Conservation (phyloP, 2,888 invertebrate species). For the Agrochola macilenta region DNA sequence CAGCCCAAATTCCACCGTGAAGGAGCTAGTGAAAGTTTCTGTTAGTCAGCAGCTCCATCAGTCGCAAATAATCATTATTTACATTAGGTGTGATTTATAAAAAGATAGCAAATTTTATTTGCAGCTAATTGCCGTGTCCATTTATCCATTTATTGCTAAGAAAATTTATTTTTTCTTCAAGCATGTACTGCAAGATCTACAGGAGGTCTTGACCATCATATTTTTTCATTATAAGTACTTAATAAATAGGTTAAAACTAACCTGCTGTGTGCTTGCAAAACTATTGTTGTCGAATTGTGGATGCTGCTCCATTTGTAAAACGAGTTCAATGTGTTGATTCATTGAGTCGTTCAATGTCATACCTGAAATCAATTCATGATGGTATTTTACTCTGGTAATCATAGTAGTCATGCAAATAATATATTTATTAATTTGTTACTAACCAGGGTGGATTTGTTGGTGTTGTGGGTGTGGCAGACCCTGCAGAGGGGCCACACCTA, state of each 20-base stretch:
- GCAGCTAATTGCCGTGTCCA: background rate
- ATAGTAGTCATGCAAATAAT: background rate
- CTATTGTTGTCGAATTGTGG: conserved; percentile 89
- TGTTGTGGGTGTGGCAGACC: conserved; percentile 90
- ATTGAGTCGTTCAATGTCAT: conserved; percentile 90
- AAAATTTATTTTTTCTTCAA: background rate
- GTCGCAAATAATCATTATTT: background rate
- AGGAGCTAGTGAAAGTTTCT: background rate
- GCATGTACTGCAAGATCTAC: background rate
- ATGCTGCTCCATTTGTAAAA: conserved; percentile 89
- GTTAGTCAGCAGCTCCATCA: background rate
- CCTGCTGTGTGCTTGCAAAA: conserved; percentile 89
- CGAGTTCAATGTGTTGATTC: conserved; percentile 90
- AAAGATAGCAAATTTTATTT: background rate
- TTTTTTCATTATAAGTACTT: background rate
- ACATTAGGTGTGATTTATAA: background rate
- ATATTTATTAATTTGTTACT: conserved; percentile 43
- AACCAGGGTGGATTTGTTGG: conserved; percentile 89
- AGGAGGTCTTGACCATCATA: background rate
- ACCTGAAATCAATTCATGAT: conserved; percentile 76
- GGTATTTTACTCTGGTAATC: conserved; percentile 13
- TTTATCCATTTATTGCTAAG: background rate
- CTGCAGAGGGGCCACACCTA: conserved; percentile 87
- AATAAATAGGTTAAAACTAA: conserved; percentile 55
- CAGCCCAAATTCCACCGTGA: background rate